phyloP scores from a whole-genome alignment of 2,113 vertebrate genomes.

The Tilapia sparmanii region DNA sequence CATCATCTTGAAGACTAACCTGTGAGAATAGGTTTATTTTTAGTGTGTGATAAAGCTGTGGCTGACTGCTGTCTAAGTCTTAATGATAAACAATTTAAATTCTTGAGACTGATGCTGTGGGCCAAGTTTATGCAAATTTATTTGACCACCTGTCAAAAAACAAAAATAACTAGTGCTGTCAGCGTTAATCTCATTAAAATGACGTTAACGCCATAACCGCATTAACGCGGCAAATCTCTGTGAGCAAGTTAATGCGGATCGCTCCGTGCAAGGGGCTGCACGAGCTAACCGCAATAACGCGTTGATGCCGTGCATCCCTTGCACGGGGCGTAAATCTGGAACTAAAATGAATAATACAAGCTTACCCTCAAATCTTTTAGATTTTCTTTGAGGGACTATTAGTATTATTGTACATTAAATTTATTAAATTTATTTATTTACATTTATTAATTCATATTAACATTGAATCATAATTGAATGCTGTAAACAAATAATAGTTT shows the following conservation, averaged over 20 bases:
- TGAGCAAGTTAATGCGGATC: background rate
- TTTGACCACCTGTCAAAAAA: background rate
- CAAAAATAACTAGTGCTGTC: accelerated
- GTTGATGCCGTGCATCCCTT: background rate
- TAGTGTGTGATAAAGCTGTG: background rate
- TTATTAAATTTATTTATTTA: accelerated
- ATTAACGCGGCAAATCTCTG: accelerated
- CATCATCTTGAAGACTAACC: background rate
- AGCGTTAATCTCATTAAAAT: background rate
- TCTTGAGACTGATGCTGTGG: background rate
- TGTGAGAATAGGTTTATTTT: background rate
- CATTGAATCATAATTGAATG: background rate
- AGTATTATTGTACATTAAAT: background rate
- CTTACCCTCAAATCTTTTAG: background rate
- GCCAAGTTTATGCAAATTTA: background rate
- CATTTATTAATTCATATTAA: background rate
- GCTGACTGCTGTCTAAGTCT: background rate
- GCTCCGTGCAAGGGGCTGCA: accelerated
- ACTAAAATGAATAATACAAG: background rate
- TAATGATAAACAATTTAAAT: background rate
- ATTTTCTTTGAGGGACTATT: background rate
- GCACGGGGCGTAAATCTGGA: background rate
- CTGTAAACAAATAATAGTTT: background rate
- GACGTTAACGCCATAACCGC: accelerated
- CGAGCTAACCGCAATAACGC: accelerated